phyloP scores from a whole-genome alignment of 2,888 invertebrate species.

The Sthenelais limicola region DNA sequence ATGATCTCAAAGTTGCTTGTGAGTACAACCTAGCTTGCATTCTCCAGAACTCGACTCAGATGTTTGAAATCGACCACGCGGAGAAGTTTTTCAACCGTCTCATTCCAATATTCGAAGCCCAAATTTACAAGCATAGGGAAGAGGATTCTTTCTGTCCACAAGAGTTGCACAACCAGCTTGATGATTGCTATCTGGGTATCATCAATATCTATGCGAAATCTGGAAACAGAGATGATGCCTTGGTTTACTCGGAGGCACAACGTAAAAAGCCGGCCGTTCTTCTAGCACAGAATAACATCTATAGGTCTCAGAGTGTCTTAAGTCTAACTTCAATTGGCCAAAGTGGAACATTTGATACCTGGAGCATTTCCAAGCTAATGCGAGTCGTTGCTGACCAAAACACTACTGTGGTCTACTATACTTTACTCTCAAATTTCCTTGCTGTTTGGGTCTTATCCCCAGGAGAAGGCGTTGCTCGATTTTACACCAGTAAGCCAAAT shows the following conservation, averaged over 20 bases:
- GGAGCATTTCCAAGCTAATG: slow-evolving; percentile 60
- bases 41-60: slow-evolving; percentile 62
- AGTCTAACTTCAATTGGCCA: background rate
- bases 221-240: slow-evolving; percentile 62
- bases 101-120: slow-evolving; percentile 52
- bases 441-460: slow-evolving; percentile 67
- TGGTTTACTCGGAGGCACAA: slow-evolving; percentile 64
- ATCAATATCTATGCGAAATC: slow-evolving; percentile 61
- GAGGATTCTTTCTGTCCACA: slow-evolving; percentile 62
- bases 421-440: slow-evolving; percentile 58
- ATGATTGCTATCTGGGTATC: slow-evolving; percentile 64
- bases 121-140: slow-evolving; percentile 55
- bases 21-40: slow-evolving; percentile 66
- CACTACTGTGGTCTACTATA: slow-evolving; percentile 65
- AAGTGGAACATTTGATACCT: slow-evolving; percentile 35
- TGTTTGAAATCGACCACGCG: slow-evolving; percentile 63
- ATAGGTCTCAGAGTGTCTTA: background rate
- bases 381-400: slow-evolving; percentile 62
- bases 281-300: slow-evolving; percentile 50
- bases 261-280: slow-evolving; percentile 50
- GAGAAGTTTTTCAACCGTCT: slow-evolving; percentile 59
- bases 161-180: slow-evolving; percentile 59
- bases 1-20: slow-evolving; percentile 59
- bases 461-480: slow-evolving; percentile 53
- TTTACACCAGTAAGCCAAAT: slow-evolving; percentile 27